phyloP scores from a whole-genome alignment of 2,888 invertebrate genomes.

The Torymus tubicola region DNA sequence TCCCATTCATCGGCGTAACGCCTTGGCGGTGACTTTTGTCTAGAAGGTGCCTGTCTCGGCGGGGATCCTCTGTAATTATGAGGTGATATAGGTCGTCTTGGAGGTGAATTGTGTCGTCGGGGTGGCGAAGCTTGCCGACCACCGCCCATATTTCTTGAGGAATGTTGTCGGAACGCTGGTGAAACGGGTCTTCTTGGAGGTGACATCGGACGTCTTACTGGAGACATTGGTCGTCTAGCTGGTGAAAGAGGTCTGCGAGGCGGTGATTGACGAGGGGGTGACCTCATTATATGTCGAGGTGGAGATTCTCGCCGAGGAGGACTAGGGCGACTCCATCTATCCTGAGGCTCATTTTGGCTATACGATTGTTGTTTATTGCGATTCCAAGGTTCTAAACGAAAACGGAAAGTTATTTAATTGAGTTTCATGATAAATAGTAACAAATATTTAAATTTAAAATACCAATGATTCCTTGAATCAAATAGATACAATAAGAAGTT shows the following conservation, averaged over 20 bases:
- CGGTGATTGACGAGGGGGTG: slow-evolving; percentile 41
- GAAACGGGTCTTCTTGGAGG: slow-evolving; percentile 52
- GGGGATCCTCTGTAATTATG: slow-evolving; percentile 53
- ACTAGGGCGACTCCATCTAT: slow-evolving; percentile 38
- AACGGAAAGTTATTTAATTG: no score
- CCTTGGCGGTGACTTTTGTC: slow-evolving; percentile 60
- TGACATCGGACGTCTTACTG: slow-evolving; percentile 58
- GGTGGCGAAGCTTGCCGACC: slow-evolving; percentile 53
- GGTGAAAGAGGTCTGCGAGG: slow-evolving; percentile 58
- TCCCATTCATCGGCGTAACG: slow-evolving; percentile 72
- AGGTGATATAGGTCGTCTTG: slow-evolving; percentile 33
- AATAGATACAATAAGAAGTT: slow-evolving; percentile 4
- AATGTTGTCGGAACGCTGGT: slow-evolving; percentile 52
- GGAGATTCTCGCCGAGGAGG: slow-evolving; percentile 43
- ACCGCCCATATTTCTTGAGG: slow-evolving; percentile 56
- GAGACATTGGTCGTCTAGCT: slow-evolving; percentile 55
- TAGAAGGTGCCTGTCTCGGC: slow-evolving; percentile 53
- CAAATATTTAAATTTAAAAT: not conserved
- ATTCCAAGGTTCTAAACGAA: slow-evolving; percentile 43
- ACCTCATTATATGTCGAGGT: slow-evolving; percentile 34
- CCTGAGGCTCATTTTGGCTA: slow-evolving; percentile 13
- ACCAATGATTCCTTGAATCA: not conserved
- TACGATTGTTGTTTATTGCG: slow-evolving; percentile 29
- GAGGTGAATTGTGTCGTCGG: slow-evolving; percentile 45
- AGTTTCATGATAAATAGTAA: no score